Base-by-base conservation (phyloP, 2,888 invertebrate genomes). In the Phrixothrix hirtus region DNA sequence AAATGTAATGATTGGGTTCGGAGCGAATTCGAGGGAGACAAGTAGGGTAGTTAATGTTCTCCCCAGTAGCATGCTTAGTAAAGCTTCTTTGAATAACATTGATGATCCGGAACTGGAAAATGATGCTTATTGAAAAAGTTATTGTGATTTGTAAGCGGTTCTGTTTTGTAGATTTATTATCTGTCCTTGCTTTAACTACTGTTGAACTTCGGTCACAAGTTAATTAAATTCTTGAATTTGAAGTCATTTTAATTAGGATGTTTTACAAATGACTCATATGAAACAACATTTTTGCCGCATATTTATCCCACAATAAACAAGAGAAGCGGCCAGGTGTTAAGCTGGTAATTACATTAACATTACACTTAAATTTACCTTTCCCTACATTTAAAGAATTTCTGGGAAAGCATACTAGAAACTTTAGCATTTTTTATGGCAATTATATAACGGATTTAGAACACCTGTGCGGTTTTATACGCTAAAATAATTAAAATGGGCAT, bases 211-310 rank as follows among this genome's bases (percentile, higher is more conserved):
- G 31, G 37, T 14, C 44, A 48, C 45, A 27, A 42, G 42, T 45
- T 54, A 54, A 54, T 54, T 54, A 49, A 54, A 54, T 49, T 54
- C 39, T 30, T 54, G 26, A 36, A 16, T 39, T 39, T 41, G 44
- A 39, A 44, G 45, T 27, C 27, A 39, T 31, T 46, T 50, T 50
- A 55, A 55, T 55, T 45, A 55, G 55, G 55, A 55, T 55, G 55
- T 46, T 46, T 55, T 55, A 55, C 55, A 55, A 55, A 55, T 55
- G 55, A 55, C 30, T 55, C 55, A 55, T 53, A 43, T 42, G 46
- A 39, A 54, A 42, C 50, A 37, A 25, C 32, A 55, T 55, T 46
- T 55, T 55, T 50, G 41, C 15, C 17, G 32, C 36, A 46, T 46
- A 42, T 41, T 50, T 55, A 46, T 55, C 55, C 42, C 55, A 55